These are phyloP conservation scores for Sebastes hopkinsi DNA, from an alignment of 2,797 vertebrate genomes.

Conservation along the genomic window DNA sequence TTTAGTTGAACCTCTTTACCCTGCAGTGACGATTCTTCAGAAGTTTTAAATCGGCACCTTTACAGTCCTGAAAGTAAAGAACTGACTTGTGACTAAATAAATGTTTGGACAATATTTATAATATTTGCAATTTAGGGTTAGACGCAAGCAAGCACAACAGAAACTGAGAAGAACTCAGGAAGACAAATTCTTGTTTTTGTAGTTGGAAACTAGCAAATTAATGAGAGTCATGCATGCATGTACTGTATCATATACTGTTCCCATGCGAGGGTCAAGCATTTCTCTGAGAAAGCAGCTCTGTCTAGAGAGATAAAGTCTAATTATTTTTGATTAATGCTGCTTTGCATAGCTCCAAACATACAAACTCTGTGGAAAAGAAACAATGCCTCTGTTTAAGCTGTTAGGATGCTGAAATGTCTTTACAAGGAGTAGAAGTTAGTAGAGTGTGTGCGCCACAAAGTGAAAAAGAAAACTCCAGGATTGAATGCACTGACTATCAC, in stretches of 20 bases:
- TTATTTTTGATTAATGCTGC: conserved; percentile 58
- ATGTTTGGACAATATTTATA: background rate
- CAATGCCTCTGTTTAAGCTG: conserved; percentile 15
- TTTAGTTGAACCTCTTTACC: background rate
- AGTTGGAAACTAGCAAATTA: conserved; percentile 10
- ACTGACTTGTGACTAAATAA: background rate
- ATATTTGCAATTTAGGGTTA: background rate
- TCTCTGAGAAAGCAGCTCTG: conserved; percentile 37
- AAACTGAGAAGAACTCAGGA: background rate
- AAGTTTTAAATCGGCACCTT: background rate
- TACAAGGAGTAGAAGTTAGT: background rate
- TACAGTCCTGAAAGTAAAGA: background rate
- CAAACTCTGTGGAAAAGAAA: conserved; percentile 23
- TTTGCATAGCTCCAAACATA: conserved; percentile 24
- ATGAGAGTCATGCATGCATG: conserved; percentile 23
- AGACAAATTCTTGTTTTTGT: conserved; percentile 7
- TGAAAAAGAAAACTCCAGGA: background rate
- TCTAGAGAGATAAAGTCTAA: conserved; percentile 44
- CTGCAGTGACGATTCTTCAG: background rate
- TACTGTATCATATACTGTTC: conserved; percentile 3
- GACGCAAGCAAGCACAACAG: background rate
- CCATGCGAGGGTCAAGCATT: conserved; percentile 48
- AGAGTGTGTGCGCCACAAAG: background rate
- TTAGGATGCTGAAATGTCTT: conserved; percentile 15
- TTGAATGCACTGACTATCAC: conserved; percentile 26